phyloP scores from a whole-genome alignment of 2,113 vertebrate species.

The Anser brachyrhynchus region DNA sequence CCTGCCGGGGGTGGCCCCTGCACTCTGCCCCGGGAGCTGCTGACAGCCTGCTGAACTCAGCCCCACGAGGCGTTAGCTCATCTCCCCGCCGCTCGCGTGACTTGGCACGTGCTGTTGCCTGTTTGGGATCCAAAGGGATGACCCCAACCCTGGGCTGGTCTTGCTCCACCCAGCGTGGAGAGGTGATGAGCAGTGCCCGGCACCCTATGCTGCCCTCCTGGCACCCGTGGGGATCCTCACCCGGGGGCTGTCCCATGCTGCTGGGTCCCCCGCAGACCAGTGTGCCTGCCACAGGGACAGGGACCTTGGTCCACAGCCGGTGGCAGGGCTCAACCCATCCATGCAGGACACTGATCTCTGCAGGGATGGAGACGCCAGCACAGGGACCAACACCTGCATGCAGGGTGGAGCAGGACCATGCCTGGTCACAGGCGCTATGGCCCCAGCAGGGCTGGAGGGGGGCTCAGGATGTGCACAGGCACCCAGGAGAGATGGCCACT shows the following conservation, averaged over 20 bases:
- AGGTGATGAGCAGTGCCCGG: neutral
- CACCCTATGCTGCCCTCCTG: rapidly evolving
- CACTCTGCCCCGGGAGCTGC: neutral
- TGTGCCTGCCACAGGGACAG: rapidly evolving
- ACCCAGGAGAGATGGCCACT: rapidly evolving
- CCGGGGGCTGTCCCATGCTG: neutral
- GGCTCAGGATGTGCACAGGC: neutral
- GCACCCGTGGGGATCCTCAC: rapidly evolving
- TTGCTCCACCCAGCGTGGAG: neutral
- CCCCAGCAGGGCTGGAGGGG: neutral
- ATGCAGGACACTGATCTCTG: neutral
- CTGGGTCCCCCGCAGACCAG: rapidly evolving
- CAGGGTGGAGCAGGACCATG: neutral
- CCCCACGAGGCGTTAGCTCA: neutral
- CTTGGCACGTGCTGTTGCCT: neutral
- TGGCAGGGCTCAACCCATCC: neutral
- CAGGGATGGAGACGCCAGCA: neutral
- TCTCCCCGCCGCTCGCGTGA: neutral
- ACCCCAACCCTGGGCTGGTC: neutral
- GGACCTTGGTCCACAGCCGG: neutral
- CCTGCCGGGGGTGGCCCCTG: neutral
- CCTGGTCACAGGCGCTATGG: rapidly evolving
- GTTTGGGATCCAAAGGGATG: neutral
- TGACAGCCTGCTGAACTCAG: neutral
- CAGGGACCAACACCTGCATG: neutral